Percentiles rank a stretch among this genome's conserved stretches.
Conservation (phyloP, 1,140 invertebrate species). For the Spodoptera litura region DNA sequence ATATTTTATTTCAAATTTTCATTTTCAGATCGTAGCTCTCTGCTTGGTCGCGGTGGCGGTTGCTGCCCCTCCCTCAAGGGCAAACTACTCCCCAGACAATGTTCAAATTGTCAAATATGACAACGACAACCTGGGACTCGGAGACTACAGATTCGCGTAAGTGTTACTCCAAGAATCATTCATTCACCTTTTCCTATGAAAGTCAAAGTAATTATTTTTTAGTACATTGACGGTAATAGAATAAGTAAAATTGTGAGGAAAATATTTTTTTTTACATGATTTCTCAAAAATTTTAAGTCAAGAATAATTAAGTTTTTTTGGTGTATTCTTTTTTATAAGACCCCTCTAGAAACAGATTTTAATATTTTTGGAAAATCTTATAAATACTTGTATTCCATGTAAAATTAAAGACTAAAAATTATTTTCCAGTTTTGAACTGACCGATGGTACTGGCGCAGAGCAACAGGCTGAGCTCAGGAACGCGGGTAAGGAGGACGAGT, state of each 20-base stretch:
- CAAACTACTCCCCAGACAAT: slow-evolving; percentile 52
- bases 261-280: too few relatives aligned
- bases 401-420: neutral
- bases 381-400: too few relatives aligned
- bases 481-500: slow-evolving; percentile 52
- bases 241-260: too few relatives aligned
- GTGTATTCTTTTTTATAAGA: too few relatives aligned
- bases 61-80: slow-evolving; percentile 52
- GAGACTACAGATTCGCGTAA: slow-evolving; percentile 67
- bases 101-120: slow-evolving; percentile 74
- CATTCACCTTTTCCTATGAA: too few relatives aligned
- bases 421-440: slow-evolving; percentile 56
- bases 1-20: slow-evolving; percentile 28
- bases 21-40: slow-evolving; percentile 62
- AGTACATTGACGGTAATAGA: too few relatives aligned
- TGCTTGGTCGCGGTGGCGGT: slow-evolving; percentile 58
- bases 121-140: slow-evolving; percentile 63
- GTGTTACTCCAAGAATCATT: slow-evolving; percentile 27
- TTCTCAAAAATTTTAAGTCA: too few relatives aligned
- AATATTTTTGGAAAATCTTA: too few relatives aligned
- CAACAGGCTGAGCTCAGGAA: neutral
- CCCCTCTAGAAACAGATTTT: too few relatives aligned
- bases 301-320: too few relatives aligned
- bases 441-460: slow-evolving; percentile 82
- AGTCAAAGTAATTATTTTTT: too few relatives aligned